Evolutionary conservation across 2,888 invertebrate species (phyloP).

Genomic region (Prosapia bicincta): DNA sequence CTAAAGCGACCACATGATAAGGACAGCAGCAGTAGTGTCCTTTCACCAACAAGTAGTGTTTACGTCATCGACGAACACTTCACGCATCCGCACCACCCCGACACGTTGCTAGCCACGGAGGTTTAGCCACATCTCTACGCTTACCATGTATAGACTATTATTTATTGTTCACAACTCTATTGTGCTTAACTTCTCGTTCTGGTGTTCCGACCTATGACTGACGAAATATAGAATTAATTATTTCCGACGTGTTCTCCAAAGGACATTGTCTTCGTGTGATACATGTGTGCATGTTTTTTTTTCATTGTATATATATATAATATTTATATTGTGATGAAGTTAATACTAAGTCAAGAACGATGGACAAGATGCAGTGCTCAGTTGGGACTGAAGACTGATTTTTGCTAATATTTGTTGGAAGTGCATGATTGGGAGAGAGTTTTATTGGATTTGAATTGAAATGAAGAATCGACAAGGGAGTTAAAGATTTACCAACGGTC

Average conservation of each 20-base stretch:
- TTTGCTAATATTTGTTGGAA: slow-evolving; percentile 17
- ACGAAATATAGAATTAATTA: background rate
- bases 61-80: slow-evolving; percentile 76
- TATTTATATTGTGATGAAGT: slow-evolving; percentile 29
- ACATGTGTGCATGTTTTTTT: slow-evolving; percentile 30
- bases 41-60: slow-evolving; percentile 49
- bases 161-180: background rate
- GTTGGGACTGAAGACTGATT: slow-evolving; percentile 27
- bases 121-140: slow-evolving; percentile 54
- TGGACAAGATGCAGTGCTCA: slow-evolving; percentile 25
- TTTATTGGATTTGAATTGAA: slow-evolving; percentile 22
- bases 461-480: background rate
- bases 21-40: slow-evolving; percentile 50
- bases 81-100: slow-evolving; percentile 36
- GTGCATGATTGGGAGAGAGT: slow-evolving; percentile 21
- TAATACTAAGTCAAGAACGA: slow-evolving; percentile 27
- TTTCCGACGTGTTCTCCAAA: background rate
- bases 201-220: background rate
- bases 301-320: slow-evolving; percentile 28
- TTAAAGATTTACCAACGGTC: slow-evolving; percentile 8
- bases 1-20: slow-evolving; percentile 64
- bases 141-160: background rate
- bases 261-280: slow-evolving; percentile 12
- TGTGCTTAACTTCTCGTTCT: slow-evolving; percentile 10
- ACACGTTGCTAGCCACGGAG: slow-evolving; percentile 62